Conservation (phyloP, 2,888 invertebrate species). For the Mythimna vitellina region DNA sequence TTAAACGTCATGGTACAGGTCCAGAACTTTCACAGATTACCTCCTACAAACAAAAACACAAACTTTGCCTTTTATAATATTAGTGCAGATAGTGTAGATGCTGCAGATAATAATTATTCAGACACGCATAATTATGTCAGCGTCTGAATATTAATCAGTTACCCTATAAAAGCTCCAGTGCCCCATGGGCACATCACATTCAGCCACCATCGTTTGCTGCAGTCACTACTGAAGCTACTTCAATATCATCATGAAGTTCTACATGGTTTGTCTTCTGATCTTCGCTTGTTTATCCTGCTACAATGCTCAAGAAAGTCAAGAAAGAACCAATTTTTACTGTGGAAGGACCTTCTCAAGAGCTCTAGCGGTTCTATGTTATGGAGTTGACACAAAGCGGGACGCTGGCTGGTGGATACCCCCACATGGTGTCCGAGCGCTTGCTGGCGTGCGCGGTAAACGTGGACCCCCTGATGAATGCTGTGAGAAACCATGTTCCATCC, state of each 20-base stretch:
- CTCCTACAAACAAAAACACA: no score
- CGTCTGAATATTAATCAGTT: slow-evolving; percentile 45
- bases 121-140: slow-evolving; percentile 4
- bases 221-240: not conserved
- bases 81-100: no score
- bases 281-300: slow-evolving; percentile 31
- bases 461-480: slow-evolving; percentile 59
- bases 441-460: slow-evolving; percentile 54
- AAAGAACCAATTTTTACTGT: slow-evolving; percentile 41
- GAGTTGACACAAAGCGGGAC: slow-evolving; percentile 43
- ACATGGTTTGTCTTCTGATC: slow-evolving; percentile 29
- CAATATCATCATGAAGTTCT: slow-evolving; percentile 46
- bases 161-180: slow-evolving; percentile 35
- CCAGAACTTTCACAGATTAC: no score
- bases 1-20: no score
- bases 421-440: slow-evolving; percentile 18
- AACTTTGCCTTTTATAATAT: no score
- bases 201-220: slow-evolving; percentile 4
- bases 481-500: slow-evolving; percentile 52
- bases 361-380: slow-evolving; percentile 46
- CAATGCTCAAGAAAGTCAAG: slow-evolving; percentile 39
- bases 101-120: no score
- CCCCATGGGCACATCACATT: slow-evolving; percentile 24
- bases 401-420: slow-evolving; percentile 45
- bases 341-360: slow-evolving; percentile 51